A percentile compares a stretch with the other conserved stretches of the same genome.
Conservation (phyloP, 2,797 vertebrate species). For the Psittacula echo region DNA sequence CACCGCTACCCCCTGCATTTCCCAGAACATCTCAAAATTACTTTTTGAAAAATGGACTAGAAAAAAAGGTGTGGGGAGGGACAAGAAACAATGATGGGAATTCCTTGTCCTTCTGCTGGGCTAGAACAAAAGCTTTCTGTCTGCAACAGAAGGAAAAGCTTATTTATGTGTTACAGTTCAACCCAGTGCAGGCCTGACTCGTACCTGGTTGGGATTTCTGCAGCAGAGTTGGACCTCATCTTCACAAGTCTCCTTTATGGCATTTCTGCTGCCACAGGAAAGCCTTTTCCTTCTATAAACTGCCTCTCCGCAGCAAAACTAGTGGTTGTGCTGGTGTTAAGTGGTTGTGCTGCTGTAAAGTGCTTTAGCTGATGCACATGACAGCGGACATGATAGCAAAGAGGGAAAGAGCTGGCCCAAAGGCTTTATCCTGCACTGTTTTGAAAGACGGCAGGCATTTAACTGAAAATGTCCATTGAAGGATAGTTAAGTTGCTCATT, state of each 20-base stretch:
- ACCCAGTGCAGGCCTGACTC: background rate
- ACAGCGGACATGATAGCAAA: background rate
- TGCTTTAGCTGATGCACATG: background rate
- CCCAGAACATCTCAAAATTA: slow-evolving; percentile 69
- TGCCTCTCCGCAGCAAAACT: background rate
- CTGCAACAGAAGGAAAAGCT: background rate
- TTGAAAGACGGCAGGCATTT: background rate
- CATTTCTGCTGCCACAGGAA: background rate
- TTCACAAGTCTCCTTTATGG: background rate
- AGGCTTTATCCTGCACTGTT: background rate
- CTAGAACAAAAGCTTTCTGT: slow-evolving; percentile 42
- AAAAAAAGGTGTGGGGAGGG: background rate
- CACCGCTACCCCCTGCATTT: slow-evolving; percentile 34
- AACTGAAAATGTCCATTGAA: background rate
- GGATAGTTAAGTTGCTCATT: background rate
- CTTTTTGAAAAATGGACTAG: slow-evolving; percentile 69
- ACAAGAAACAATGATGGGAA: slow-evolving; percentile 58
- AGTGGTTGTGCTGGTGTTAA: background rate
- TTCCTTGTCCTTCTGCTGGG: slow-evolving; percentile 1
- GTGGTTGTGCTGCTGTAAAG: background rate
- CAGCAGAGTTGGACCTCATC: background rate
- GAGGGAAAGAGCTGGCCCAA: background rate
- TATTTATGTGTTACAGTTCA: background rate
- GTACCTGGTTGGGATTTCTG: background rate
- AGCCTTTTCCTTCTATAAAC: background rate